Percentiles rank a stretch among this genome's conserved stretches.
phyloP scores from a whole-genome alignment of 2,888 invertebrate genomes.

The Papilio elwesi region DNA sequence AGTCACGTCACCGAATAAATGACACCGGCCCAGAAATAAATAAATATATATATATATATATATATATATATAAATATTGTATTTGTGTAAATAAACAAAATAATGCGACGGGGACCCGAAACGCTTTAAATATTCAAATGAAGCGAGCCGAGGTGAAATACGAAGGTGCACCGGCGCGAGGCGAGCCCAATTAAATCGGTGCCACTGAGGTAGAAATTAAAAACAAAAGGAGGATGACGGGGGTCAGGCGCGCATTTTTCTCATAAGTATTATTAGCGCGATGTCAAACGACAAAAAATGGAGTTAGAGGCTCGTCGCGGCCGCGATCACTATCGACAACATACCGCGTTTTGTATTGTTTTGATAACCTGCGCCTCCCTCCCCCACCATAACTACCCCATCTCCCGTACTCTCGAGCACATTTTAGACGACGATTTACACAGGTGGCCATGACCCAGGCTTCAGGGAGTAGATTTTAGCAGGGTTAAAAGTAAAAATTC shows the following conservation, averaged over 20 bases:
- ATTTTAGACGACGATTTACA: conserved; percentile 73
- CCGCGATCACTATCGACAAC: conserved; percentile 80
- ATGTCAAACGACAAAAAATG: conserved; percentile 83
- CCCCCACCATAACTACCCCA: not conserved
- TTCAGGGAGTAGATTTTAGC: no score
- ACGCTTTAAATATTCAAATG: conserved; percentile 85
- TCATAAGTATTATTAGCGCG: conserved; percentile 84
- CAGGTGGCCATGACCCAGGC: conserved; percentile 49
- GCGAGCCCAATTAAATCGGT: conserved; percentile 84
- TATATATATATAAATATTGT: conserved; percentile 73
- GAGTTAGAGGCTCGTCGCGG: conserved; percentile 77
- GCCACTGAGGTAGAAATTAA: conserved; percentile 85
- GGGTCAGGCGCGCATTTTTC: conserved; percentile 82
- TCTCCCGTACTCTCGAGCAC: conserved; percentile 58
- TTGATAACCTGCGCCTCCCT: conserved; percentile 71
- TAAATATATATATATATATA: conserved; percentile 75
- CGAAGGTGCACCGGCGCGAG: conserved; percentile 82
- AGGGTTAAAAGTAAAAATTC: no score
- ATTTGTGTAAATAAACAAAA: conserved; percentile 82
- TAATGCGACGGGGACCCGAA: conserved; percentile 77
- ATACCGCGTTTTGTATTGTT: conserved; percentile 83
- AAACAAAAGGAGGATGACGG: conserved; percentile 82
- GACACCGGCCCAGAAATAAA: conserved; percentile 79
- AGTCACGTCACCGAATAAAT: conserved; percentile 84
- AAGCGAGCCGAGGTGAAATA: conserved; percentile 83